Evolutionary conservation across 2,797 vertebrate species (phyloP).

Genomic region (Spheniscus humboldti): DNA sequence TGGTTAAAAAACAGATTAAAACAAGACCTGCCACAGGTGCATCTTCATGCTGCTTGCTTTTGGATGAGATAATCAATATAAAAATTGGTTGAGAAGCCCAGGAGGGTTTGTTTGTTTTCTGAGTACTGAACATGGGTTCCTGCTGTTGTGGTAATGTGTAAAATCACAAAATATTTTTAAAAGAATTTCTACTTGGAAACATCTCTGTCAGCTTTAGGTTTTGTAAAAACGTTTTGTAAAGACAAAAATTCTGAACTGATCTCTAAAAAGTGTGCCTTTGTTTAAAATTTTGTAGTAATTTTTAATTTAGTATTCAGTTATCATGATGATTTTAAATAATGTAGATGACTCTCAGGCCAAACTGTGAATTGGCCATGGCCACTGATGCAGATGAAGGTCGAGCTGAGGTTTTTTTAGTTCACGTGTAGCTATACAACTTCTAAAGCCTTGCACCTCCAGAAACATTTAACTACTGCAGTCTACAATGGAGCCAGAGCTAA

Average conservation of each 20-base stretch:
- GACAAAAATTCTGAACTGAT: neutral
- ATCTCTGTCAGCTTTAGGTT: neutral
- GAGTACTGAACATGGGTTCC: neutral
- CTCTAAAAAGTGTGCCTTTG: neutral
- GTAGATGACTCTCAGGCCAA: neutral
- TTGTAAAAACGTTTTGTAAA: neutral
- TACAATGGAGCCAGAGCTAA: neutral
- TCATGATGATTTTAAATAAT: neutral
- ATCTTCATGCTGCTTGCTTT: neutral
- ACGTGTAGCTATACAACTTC: fast-evolving
- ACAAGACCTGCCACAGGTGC: neutral
- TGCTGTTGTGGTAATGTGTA: neutral
- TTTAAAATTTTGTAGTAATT: neutral
- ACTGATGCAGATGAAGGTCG: neutral
- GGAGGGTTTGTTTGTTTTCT: neutral
- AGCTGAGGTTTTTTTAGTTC: neutral
- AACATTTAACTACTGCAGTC: neutral
- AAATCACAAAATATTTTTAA: neutral
- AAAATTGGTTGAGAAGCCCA: neutral
- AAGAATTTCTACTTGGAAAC: neutral
- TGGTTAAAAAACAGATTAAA: neutral
- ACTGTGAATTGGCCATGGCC: neutral
- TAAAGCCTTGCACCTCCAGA: neutral
- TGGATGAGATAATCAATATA: neutral
- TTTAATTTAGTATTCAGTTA: neutral